Evolutionary conservation across 1,140 invertebrate genomes (phyloP).

Genomic region (silkworm (Bombyx mori)): ASM3026992v2 NC_085110.1:15612001-15612500

Average conservation of each 20-base stretch:
- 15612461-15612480: conserved; percentile 65
- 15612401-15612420: conserved; percentile 17
- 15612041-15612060: conserved; percentile 35
- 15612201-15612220: conserved; percentile 63
- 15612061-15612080: conserved; percentile 53
- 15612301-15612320: neutral
- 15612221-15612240: conserved; percentile 59
- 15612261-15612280: conserved; percentile 67
- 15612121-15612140: conserved; percentile 44
- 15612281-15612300: conserved; percentile 31
- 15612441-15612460: conserved; percentile 73
- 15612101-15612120: conserved; percentile 41
- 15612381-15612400: conserved; percentile 73
- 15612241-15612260: conserved; percentile 68
- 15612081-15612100: conserved; percentile 19
- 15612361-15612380: conserved; percentile 72
- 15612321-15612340: conserved; percentile 52
- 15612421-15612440: conserved; percentile 71
- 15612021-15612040: conserved; percentile 43
- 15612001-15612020: conserved; percentile 21
- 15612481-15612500: conserved; percentile 66
- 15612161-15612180: conserved; percentile 45
- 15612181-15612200: conserved; percentile 27
- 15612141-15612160: conserved; percentile 44
- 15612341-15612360: conserved; percentile 64